A percentile compares a stretch with the other conserved stretches of the same genome.
Evolutionary conservation across 2,888 invertebrate genomes (phyloP).

Genomic region (Synergus gifuensis): DNA sequence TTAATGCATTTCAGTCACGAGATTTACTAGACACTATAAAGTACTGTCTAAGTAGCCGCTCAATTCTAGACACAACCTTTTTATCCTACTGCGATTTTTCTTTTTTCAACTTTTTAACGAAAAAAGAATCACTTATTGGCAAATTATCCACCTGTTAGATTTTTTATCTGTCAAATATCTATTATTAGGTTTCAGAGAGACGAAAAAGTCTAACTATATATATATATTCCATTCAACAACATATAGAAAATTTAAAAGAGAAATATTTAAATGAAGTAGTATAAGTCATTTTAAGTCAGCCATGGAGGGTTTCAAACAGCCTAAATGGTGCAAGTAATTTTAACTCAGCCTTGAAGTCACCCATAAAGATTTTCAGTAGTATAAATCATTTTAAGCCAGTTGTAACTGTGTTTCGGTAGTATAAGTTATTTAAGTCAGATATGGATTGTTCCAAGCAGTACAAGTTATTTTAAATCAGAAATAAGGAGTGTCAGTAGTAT

Average conservation of each 20-base stretch:
- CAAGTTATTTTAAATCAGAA: background rate
- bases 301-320: background rate
- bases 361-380: background rate
- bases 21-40: background rate
- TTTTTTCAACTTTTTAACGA: background rate
- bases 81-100: background rate
- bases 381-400: background rate
- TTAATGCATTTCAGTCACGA: slow-evolving; percentile 32
- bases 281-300: background rate
- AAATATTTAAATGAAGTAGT: background rate
- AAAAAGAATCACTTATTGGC: background rate
- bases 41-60: background rate
- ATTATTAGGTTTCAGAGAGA: background rate
- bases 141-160: background rate
- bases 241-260: no score
- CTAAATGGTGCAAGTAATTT: background rate
- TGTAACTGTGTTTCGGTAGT: no score
- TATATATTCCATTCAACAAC: no score
- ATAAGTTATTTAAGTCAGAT: no score
- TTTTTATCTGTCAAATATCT: background rate
- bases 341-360: background rate
- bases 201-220: background rate
- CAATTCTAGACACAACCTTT: background rate
- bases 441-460: no score
- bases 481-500: background rate